Base-by-base conservation (phyloP, 2,888 invertebrate species). In the Gortyna flavago region DNA sequence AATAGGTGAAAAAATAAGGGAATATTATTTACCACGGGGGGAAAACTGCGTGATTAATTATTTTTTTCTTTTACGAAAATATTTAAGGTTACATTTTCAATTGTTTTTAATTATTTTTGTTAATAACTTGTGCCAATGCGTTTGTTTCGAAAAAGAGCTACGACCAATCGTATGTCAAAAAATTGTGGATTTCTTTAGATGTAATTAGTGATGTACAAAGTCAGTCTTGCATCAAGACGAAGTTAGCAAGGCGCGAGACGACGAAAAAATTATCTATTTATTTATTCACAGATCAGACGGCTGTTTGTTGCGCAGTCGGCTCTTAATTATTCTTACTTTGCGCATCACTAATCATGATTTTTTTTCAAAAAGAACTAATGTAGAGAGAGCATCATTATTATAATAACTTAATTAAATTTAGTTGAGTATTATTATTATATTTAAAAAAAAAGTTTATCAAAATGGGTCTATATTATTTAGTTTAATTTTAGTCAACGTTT, bases 401-500 rank as follows among this genome's bases (percentile, higher is more conserved):
- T 92, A 90, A 88, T 92, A 91, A 89, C 88, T 87, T 89, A 92
- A 92, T 92, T 91, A 92, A 94, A 93, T 93, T 94, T 94, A 94
- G 93, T 95, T 94, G 94, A 93, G 94, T 94, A 94, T 95, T 94
- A 92, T 90, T 89, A 88, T 81, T 83, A 89, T 92, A 90, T 91
- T 85, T 79, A 32, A 44, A 75, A 92, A 90, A 83, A 88, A 91
- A 88, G 87, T 89, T 90, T 93, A 91, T 89, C 89, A 86, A 91
- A 83, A 92, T 92, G 91, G 92, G 91, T 93, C 91, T 92, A 89
- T 91, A 78, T 83, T 83, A 83, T 81, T 89, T 88, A 87, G 83
- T 90, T 90, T 93, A 93, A 92, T 92, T 93, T 93, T 94, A 94
- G 93, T 95, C 93, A 94, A 91, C 90, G 91, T 92, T 94, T 93